Base-by-base conservation (phyloP, 23 tunicate species). In the Styela clava region DNA sequence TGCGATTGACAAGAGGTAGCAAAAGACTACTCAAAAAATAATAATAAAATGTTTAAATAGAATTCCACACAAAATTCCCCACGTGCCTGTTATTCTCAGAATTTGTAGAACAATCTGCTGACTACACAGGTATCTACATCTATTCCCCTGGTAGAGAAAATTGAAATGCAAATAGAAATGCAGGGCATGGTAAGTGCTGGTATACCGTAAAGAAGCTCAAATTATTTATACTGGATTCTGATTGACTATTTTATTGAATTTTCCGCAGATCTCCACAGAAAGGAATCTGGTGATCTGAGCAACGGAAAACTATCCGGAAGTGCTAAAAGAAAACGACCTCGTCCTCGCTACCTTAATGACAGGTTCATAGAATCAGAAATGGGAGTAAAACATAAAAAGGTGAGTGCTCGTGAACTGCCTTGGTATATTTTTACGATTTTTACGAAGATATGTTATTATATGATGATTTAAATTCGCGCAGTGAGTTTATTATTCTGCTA, bases 331-430 rank as follows among this genome's bases (percentile, higher is more conserved):
- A 91, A 91, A 74, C 74, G 97, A 19, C 71, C 71, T 67, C 56
- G 56, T 44, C 95, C 95, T 25, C 67, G 80, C 28, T 91, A 86
- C 51, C 65, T 91, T 81, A 91, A 82, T 64, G 97, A 91, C 70
- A 52, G 77, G 34, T 25, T 52, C 16, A 30, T 76, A 26, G 65
- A 44, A 0, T 36, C 81, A 16, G 81, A 76, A 24, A 29, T 29
- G 64, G 0, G 64, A 61, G 64, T n/a, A 61, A 61, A 61, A 61
- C 64, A 23, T 21, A 61, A 23, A 61, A 61, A n/a, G n/a, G n/a
- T n/a, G n/a, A n/a, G n/a, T n/a, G n/a, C n/a, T n/a, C n/a, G n/a
- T n/a, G n/a, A n/a, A n/a, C n/a, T n/a, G n/a, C n/a, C n/a, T n/a
- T n/a, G n/a, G n/a, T n/a, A n/a, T n/a, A n/a, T n/a, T n/a, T n/a